Conservation (phyloP, 2,888 invertebrate genomes). For the Chloroclystis v-ata region DNA sequence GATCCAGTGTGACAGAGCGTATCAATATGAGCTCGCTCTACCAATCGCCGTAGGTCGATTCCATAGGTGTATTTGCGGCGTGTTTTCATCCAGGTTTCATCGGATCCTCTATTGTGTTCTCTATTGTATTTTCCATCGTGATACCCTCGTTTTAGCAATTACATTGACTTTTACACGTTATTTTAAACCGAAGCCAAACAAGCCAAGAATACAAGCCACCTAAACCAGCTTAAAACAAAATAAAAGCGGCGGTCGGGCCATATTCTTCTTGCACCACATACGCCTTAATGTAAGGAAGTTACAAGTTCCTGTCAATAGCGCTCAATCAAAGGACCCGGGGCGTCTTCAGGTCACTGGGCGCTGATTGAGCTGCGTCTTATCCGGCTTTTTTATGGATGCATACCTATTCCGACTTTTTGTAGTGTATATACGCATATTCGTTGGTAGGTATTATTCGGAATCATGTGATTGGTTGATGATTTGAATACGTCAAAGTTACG, state of each 20-base stretch:
- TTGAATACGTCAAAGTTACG: too few relatives aligned
- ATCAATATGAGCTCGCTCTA: slow-evolving; percentile 13
- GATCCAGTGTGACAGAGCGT: neutral
- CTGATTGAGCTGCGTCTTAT: slow-evolving; percentile 13
- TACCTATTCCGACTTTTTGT: neutral
- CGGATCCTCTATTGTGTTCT: slow-evolving; percentile 7
- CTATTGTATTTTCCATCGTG: neutral
- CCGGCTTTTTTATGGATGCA: neutral
- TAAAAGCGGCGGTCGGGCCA: too few relatives aligned
- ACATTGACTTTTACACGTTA: neutral
- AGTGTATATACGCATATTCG: neutral
- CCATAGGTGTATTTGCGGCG: slow-evolving; percentile 13
- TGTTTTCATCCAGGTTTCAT: slow-evolving; percentile 9
- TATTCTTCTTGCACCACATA: neutral
- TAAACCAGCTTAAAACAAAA: too few relatives aligned
- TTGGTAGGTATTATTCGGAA: too few relatives aligned
- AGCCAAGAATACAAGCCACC: too few relatives aligned
- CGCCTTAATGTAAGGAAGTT: slow-evolving; percentile 22
- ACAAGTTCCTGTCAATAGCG: slow-evolving; percentile 38
- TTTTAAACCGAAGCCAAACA: too few relatives aligned
- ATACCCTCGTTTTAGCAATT: neutral
- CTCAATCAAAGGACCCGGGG: slow-evolving; percentile 37
- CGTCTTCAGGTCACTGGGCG: slow-evolving; percentile 43
- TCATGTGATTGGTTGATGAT: too few relatives aligned
- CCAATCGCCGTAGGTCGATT: slow-evolving; percentile 4